Percentiles rank a stretch among this genome's conserved stretches.
Evolutionary conservation across 2,797 vertebrate species (phyloP).

Genomic region (Gambelia wislizenii): DNA sequence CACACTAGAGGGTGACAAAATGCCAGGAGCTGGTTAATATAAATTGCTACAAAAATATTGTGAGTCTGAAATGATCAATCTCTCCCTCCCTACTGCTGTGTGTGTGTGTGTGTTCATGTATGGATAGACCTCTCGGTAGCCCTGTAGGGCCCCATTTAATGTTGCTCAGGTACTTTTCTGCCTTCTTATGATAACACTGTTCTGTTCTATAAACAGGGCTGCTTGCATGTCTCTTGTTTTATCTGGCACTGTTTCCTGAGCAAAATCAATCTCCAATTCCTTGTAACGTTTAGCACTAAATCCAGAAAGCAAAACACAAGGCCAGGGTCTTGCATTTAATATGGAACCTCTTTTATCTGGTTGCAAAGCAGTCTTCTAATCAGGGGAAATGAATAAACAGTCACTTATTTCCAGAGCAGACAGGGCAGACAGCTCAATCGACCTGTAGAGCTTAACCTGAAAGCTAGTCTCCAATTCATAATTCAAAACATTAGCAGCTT

Average conservation of each 20-base stretch:
- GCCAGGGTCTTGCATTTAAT: slow-evolving; percentile 74
- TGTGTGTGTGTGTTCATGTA: neutral
- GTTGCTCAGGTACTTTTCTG: slow-evolving; percentile 29
- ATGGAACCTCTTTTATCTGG: slow-evolving; percentile 73
- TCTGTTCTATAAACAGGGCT: slow-evolving; percentile 45
- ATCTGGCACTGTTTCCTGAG: slow-evolving; percentile 73
- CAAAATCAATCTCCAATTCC: slow-evolving; percentile 80
- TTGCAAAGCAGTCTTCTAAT: slow-evolving; percentile 80
- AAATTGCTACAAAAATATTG: neutral
- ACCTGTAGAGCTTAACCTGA: slow-evolving; percentile 63
- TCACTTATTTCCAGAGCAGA: slow-evolving; percentile 72
- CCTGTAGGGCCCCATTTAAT: slow-evolving; percentile 49
- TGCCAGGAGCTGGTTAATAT: neutral
- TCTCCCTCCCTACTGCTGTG: neutral
- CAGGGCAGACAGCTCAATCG: slow-evolving; percentile 73
- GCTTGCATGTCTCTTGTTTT: slow-evolving; percentile 72
- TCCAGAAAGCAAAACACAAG: slow-evolving; percentile 79
- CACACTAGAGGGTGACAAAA: neutral
- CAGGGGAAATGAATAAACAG: slow-evolving; percentile 78
- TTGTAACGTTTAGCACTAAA: slow-evolving; percentile 79
- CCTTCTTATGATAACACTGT: slow-evolving; percentile 51
- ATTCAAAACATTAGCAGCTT: slow-evolving; percentile 72
- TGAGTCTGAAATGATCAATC: neutral
- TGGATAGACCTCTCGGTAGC: neutral
- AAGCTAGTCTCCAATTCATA: slow-evolving; percentile 71